phyloP scores from a whole-genome alignment of 2,113 vertebrate species.

The Puffinus mauretanicus region DNA sequence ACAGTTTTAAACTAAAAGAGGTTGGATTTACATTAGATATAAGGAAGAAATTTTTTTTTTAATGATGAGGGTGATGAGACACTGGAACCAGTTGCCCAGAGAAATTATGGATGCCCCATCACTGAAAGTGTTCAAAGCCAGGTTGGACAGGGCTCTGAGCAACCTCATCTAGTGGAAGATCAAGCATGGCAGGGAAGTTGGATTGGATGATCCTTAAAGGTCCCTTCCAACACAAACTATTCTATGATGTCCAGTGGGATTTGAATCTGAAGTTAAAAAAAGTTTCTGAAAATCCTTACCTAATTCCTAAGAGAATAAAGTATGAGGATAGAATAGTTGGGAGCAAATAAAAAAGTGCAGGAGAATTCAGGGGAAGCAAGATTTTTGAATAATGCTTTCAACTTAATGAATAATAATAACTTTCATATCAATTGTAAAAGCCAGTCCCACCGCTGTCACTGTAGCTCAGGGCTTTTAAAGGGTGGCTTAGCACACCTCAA shows the following conservation, averaged over 20 bases:
- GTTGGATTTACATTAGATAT: neutral
- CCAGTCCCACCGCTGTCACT: rapidly evolving
- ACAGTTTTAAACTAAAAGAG: neutral
- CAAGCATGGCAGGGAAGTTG: neutral
- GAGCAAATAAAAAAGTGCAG: neutral
- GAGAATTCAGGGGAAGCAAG: neutral
- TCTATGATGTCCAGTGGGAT: neutral
- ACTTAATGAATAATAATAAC: neutral
- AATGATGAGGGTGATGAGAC: neutral
- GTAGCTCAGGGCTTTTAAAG: neutral
- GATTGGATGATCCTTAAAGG: neutral
- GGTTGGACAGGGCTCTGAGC: neutral
- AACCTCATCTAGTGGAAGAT: neutral
- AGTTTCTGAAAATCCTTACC: neutral
- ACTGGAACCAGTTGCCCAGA: neutral
- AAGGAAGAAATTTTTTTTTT: neutral
- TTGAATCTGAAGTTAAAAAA: neutral
- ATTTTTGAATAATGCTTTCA: neutral
- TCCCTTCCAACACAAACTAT: neutral
- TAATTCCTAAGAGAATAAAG: neutral
- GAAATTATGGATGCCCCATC: neutral
- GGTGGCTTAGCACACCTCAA: neutral
- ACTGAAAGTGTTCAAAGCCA: neutral
- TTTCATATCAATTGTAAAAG: neutral
- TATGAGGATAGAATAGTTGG: neutral